These are phyloP conservation scores for Netelia inedita DNA, from an alignment of 2,888 invertebrate species.

Conservation along the genomic window DNA sequence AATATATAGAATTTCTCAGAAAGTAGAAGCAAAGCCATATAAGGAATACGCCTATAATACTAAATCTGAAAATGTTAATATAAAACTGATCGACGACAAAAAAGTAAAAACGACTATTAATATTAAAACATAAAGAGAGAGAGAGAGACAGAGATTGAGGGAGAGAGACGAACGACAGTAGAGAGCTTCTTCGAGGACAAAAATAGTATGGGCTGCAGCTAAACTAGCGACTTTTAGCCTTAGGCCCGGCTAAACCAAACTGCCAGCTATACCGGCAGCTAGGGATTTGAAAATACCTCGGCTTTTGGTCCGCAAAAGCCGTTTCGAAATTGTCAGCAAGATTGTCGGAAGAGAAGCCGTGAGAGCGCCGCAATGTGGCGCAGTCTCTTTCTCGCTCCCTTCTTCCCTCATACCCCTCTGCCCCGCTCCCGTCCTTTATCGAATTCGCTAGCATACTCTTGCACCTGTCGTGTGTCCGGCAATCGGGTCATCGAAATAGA, in stretches of 20 bases:
- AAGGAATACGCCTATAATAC: not conserved
- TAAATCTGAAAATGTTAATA: not conserved
- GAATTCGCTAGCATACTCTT: constrained; percentile 68
- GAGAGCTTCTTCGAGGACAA: constrained; percentile 61
- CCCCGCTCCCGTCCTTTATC: constrained; percentile 47
- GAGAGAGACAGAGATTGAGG: constrained; percentile 24
- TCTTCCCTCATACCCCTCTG: not conserved
- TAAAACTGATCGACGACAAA: not conserved
- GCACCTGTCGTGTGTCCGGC: constrained; percentile 77
- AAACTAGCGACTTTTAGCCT: constrained; percentile 60
- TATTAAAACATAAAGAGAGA: constrained; percentile 8
- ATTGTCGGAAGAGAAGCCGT: constrained; percentile 63
- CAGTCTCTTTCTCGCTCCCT: constrained; percentile 14
- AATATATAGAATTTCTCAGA: too few relatives aligned
- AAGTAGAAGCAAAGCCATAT: not conserved
- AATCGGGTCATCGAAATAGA: constrained; percentile 76
- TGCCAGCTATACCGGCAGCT: constrained; percentile 71
- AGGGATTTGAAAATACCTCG: constrained; percentile 79
- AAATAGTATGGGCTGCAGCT: constrained; percentile 67
- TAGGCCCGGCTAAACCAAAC: constrained; percentile 68
- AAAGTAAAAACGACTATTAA: not conserved
- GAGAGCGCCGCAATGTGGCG: constrained; percentile 16
- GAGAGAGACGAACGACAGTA: constrained; percentile 63
- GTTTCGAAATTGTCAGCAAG: constrained; percentile 76
- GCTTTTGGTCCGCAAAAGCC: constrained; percentile 71